Evolutionary conservation across 1,140 invertebrate species (phyloP), one percentile per base, ranked within the genome.

Genomic region (Bombus pyrosoma): DNA sequence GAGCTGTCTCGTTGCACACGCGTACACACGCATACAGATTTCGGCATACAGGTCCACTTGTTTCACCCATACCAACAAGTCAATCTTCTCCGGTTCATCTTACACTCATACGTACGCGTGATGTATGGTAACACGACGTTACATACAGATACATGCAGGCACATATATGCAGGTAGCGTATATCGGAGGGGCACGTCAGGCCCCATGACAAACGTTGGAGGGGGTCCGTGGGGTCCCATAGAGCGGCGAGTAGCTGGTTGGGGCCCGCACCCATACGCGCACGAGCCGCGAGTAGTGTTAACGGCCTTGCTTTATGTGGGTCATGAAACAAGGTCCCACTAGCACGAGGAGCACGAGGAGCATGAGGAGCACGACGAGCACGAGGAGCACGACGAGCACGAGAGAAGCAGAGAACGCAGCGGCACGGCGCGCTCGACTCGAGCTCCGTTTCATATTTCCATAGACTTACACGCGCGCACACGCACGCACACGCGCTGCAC

Each of bases 281-380:
- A 78, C 72, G 76, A 59, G 34, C 43, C 72, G 88, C 81, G 85
- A 89, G 89, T 91, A 90, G 87, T 91, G 92, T 94, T 94, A 94
- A 94, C 94, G 93, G 94, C 94, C 94, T 94, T 94, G 94, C 93
- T 94, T 92, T 92, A 94, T 94, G 93, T 94, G 91, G 94, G 94
- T 94, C 94, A 94, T 92, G 93, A 94, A 94, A 94, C 94, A 94
- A 94, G 94, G 94, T 94, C 93, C 93, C 91, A 91, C 89, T 91
- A 92, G 91, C 85, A 91, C 91, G 91, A 91, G 90, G 87, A 93
- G 86, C 91, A 88, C 89, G 91, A 92, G 90, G 87, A 93, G 86
- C 91, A 88, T 0, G 47, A 92, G 91, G 47, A 92, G 91, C 85
- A 91, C 91, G 91, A 92, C 89, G 87, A 93, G 86, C 91, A 88